Conservation (phyloP, 64 coral and sea anemone genomes). For the Montipora cactus region DNA sequence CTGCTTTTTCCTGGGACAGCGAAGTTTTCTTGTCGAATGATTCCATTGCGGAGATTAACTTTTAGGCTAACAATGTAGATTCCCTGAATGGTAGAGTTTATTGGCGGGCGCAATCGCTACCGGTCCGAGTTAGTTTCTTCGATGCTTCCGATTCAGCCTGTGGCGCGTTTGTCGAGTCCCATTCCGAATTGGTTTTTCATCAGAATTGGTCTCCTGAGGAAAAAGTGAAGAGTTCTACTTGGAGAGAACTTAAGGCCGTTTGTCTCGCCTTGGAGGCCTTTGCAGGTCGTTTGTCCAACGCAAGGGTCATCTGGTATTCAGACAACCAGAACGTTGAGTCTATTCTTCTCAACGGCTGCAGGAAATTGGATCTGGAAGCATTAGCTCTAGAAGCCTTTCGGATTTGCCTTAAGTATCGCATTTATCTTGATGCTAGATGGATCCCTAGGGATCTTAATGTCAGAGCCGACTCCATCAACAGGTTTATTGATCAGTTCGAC, state of each 20-base stretch:
- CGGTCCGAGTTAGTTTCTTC: conserved; percentile 31
- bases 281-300: neutral
- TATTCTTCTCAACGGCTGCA: conserved; percentile 50
- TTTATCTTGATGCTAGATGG: conserved; percentile 26
- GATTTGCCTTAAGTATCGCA: conserved; percentile 2
- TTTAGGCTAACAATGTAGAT: conserved; percentile 40
- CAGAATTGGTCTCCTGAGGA: neutral
- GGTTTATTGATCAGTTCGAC: conserved; percentile 2
- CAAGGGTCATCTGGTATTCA: conserved; percentile 56
- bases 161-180: neutral
- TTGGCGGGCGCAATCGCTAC: conserved; percentile 8
- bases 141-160: conserved; percentile 50
- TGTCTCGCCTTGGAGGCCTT: neutral
- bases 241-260: conserved; percentile 35
- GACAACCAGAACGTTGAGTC: conserved; percentile 16
- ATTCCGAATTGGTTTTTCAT: conserved; percentile 27
- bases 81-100: conserved; percentile 30
- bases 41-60: conserved; percentile 33
- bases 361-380: conserved; percentile 25
- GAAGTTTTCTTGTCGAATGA: conserved; percentile 11
- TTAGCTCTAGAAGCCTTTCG: conserved; percentile 38
- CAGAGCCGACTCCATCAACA: conserved; percentile 31
- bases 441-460: conserved; percentile 49
- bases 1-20: conserved; percentile 17
- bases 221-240: conserved; percentile 35